phyloP scores from a whole-genome alignment of 2,888 invertebrate genomes.

The Nomada fucata region DNA sequence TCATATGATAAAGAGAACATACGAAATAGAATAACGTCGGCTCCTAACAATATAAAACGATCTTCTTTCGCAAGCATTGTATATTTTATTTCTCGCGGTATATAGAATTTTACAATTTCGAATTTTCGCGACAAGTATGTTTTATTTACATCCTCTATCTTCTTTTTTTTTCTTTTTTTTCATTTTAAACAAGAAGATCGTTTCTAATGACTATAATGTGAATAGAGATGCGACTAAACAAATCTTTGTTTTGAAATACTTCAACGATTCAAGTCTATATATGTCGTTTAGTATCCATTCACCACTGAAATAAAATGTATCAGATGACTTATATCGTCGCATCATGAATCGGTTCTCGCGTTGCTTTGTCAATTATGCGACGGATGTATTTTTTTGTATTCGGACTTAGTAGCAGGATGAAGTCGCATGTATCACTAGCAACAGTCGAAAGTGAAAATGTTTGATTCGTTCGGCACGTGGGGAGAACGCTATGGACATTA shows the following conservation, averaged over 20 bases:
- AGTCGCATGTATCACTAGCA: slow-evolving; percentile 21
- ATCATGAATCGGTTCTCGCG: slow-evolving; percentile 28
- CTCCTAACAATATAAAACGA: slow-evolving; percentile 45
- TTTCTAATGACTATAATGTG: slow-evolving; percentile 75
- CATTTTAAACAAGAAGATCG: slow-evolving; percentile 60
- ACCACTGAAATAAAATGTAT: slow-evolving; percentile 36
- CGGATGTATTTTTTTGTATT: slow-evolving; percentile 14
- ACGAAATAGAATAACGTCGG: slow-evolving; percentile 48
- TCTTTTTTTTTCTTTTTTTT: not conserved
- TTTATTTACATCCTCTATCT: slow-evolving; percentile 12
- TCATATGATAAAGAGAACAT: slow-evolving; percentile 50
- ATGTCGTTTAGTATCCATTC: slow-evolving; percentile 52
- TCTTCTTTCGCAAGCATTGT: slow-evolving; percentile 51
- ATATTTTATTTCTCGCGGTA: slow-evolving; percentile 36
- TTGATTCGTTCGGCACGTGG: slow-evolving; percentile 39
- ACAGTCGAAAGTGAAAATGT: slow-evolving; percentile 45
- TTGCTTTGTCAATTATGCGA: slow-evolving; percentile 16
- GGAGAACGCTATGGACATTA: not conserved
- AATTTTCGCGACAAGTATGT: slow-evolving; percentile 6
- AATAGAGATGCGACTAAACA: slow-evolving; percentile 60
- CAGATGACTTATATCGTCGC: slow-evolving; percentile 35
- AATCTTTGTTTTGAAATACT: slow-evolving; percentile 57
- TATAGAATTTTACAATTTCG: slow-evolving; percentile 31
- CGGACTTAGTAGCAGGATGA: slow-evolving; percentile 10
- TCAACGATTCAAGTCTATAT: slow-evolving; percentile 55